Percentiles rank a stretch among this genome's conserved stretches.
phyloP scores from a whole-genome alignment of 1,140 invertebrate species.

The Papilio xuthus region DNA sequence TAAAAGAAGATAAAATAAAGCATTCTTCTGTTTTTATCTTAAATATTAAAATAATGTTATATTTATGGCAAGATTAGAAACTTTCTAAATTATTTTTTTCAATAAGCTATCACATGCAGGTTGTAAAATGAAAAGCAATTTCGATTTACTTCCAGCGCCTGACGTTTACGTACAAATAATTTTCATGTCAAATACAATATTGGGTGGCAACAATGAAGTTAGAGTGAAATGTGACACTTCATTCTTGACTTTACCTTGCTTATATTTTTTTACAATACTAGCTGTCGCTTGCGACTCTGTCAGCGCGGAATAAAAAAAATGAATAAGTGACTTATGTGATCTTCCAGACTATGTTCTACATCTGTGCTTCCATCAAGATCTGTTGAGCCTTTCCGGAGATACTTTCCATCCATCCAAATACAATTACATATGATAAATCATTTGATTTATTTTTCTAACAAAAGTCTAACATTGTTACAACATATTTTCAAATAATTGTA shows the following conservation, averaged over 20 bases:
- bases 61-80: neutral
- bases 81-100: constrained; percentile 36
- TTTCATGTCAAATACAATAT: constrained; percentile 73
- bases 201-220: constrained; percentile 60
- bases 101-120: constrained; percentile 57
- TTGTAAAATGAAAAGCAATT: constrained; percentile 63
- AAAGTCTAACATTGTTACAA: too few relatives aligned
- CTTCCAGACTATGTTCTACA: too few relatives aligned
- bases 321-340: too few relatives aligned
- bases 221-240: constrained; percentile 56
- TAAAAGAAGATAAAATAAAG: neutral
- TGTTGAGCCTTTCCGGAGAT: too few relatives aligned
- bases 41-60: neutral
- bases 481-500: too few relatives aligned
- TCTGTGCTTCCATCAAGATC: too few relatives aligned
- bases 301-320: too few relatives aligned
- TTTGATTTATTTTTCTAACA: too few relatives aligned
- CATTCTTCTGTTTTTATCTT: neutral
- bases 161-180: constrained; percentile 65
- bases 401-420: too few relatives aligned
- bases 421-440: too few relatives aligned
- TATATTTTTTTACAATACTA: neutral
- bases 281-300: too few relatives aligned
- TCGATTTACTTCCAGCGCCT: constrained; percentile 53
- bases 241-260: neutral